Evolutionary conservation across 1,140 invertebrate species (phyloP), one percentile per base, ranked within the genome.

Genomic region (Sweltsa coloradensis): DNA sequence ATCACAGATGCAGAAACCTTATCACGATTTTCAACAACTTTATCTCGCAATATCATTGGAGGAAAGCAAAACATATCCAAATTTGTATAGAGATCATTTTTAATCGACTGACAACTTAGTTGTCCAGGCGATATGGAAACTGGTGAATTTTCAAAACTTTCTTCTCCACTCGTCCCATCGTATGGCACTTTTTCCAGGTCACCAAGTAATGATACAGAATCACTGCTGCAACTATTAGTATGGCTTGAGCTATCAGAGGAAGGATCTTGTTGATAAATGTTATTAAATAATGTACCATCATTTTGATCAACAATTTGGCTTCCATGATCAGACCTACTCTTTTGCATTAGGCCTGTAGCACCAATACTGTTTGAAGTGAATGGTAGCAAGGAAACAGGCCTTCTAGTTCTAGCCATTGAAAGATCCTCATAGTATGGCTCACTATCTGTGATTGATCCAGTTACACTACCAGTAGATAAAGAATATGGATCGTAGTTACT

Each of bases 1-100:
- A 62, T 57, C 16, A 60, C 49, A n/a, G 57, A 55, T 43, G 53
- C 49, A 34, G 43, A 26, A 41, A 40, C 43, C 25, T 39, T 44
- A 22, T 14, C 34, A 45, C 42, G 41, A 21, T 39, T 50, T 45
- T 24, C 34, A 9, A 3, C 21, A 13, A 14, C 14, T 47, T 26
- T 39, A 16, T 5, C 18, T 21, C 23, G 21, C n/a, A 14, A n/a
- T 39, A 27, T 25, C 9, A 29, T 22, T 16, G 22, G 24, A 19
- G 11, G 21, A 29, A 23, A 22, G 27, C 13, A 39, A 37, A n/a
- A n/a, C n/a, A n/a, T 23, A 23, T 52, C 22, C 45, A 47, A 52
- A 19, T 55, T 49, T 11, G 42, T 45, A 41, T 58, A 52, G 3
- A 51, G 31, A n/a, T 51, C 42, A 52, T 53, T 53, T 25, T 22